Evolutionary conservation across 2,113 vertebrate genomes (phyloP).

Genomic region (Phocoena sinus): DNA sequence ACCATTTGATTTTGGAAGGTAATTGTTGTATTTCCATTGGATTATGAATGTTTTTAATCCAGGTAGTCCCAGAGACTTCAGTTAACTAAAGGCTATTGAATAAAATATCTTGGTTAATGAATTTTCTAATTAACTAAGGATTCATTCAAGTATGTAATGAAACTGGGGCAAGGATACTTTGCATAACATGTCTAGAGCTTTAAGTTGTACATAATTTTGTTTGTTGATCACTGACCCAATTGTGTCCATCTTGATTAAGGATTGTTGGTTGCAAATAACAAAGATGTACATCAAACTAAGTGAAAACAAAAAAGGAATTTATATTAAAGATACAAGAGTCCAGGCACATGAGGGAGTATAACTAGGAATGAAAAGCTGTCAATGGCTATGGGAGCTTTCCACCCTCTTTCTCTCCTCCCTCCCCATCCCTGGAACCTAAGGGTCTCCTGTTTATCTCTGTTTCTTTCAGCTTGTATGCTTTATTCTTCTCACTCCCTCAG

Average conservation of each 20-base stretch:
- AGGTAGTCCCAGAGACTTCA: background rate
- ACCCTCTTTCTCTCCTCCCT: background rate
- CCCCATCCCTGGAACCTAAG: background rate
- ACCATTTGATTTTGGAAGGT: slow-evolving; percentile 9
- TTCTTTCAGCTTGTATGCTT: background rate
- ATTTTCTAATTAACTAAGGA: slow-evolving; percentile 33
- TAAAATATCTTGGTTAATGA: background rate
- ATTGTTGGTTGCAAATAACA: slow-evolving; percentile 14
- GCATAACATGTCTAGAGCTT: background rate
- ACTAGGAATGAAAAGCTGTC: background rate
- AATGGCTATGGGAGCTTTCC: background rate
- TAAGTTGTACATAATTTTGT: slow-evolving; percentile 2
- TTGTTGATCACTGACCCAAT: background rate
- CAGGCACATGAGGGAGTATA: background rate
- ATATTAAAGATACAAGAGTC: background rate
- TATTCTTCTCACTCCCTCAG: background rate
- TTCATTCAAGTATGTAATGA: background rate
- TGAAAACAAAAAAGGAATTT: background rate
- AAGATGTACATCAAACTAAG: background rate
- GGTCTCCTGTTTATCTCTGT: background rate
- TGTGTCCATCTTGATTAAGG: slow-evolving; percentile 19
- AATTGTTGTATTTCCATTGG: slow-evolving; percentile 14
- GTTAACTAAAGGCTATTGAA: slow-evolving; percentile 12
- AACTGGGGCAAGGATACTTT: background rate
- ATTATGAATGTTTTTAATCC: slow-evolving; percentile 12